phyloP scores from a whole-genome alignment of 2,888 invertebrate genomes.

The Nezara viridula region DNA sequence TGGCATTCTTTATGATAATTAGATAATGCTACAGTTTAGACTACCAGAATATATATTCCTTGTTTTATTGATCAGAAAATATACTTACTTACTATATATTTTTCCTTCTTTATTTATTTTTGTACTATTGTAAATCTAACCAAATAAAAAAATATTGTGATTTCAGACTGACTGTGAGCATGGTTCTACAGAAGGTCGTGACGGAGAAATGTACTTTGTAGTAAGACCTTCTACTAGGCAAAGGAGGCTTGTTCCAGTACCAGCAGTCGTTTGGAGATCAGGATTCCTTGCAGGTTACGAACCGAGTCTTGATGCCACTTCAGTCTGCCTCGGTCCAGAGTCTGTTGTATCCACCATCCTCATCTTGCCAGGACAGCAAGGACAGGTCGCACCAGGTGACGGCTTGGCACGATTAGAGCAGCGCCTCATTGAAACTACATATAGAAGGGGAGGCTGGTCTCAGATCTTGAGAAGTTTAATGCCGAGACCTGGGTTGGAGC shows the following conservation, averaged over 20 bases:
- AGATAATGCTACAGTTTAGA: too few relatives aligned
- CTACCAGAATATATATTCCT: too few relatives aligned
- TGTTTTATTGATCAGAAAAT: neutral
- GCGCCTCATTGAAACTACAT: slow-evolving; percentile 77
- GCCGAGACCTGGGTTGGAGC: slow-evolving; percentile 82
- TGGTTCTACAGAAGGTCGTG: slow-evolving; percentile 82
- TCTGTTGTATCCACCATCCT: slow-evolving; percentile 84
- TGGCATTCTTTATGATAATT: too few relatives aligned
- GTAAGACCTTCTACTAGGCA: slow-evolving; percentile 85
- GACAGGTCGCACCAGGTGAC: slow-evolving; percentile 81
- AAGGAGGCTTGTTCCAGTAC: slow-evolving; percentile 84
- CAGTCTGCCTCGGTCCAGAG: slow-evolving; percentile 81
- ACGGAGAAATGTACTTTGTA: slow-evolving; percentile 89
- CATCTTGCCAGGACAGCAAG: slow-evolving; percentile 89
- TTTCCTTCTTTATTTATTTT: too few relatives aligned
- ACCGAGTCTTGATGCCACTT: slow-evolving; percentile 86
- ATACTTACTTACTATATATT: neutral
- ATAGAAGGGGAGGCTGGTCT: slow-evolving; percentile 80
- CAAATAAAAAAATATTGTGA: neutral
- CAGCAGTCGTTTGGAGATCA: slow-evolving; percentile 82
- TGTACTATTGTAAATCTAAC: neutral
- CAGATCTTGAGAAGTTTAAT: slow-evolving; percentile 80
- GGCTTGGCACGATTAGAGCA: slow-evolving; percentile 82
- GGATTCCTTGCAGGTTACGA: slow-evolving; percentile 89
- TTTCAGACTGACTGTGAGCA: slow-evolving; percentile 84